phyloP scores from a whole-genome alignment of 2,888 invertebrate genomes.

The Cancer borealis region DNA sequence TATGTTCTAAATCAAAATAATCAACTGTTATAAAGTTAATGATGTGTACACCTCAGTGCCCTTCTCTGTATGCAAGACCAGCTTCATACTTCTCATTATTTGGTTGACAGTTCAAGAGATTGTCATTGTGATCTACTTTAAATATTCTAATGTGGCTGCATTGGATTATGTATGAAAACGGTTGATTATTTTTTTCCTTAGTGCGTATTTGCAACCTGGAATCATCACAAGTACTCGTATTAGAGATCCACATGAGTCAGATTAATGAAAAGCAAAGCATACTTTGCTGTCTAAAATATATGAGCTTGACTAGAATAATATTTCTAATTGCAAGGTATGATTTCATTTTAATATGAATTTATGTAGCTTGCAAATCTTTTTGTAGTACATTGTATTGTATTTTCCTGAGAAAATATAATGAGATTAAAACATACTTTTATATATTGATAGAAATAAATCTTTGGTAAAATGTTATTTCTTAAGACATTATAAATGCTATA shows the following conservation, averaged over 20 bases:
- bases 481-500: background rate
- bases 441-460: slow-evolving; percentile 33
- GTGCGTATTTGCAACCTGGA: background rate
- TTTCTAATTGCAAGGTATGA: background rate
- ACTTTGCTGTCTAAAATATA: background rate
- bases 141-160: background rate
- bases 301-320: background rate
- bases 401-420: background rate
- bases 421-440: background rate
- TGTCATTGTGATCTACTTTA: background rate
- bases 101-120: background rate
- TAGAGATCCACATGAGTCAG: background rate
- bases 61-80: background rate
- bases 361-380: background rate
- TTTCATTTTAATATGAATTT: background rate
- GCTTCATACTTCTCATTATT: background rate
- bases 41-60: background rate
- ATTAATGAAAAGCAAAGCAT: background rate
- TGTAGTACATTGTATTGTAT: background rate
- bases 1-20: background rate
- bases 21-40: background rate
- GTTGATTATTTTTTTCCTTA: background rate
- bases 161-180: background rate
- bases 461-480: slow-evolving; percentile 13
- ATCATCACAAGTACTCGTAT: background rate